Conservation (phyloP, 2,797 vertebrate genomes). For the Argya squamiceps region DNA sequence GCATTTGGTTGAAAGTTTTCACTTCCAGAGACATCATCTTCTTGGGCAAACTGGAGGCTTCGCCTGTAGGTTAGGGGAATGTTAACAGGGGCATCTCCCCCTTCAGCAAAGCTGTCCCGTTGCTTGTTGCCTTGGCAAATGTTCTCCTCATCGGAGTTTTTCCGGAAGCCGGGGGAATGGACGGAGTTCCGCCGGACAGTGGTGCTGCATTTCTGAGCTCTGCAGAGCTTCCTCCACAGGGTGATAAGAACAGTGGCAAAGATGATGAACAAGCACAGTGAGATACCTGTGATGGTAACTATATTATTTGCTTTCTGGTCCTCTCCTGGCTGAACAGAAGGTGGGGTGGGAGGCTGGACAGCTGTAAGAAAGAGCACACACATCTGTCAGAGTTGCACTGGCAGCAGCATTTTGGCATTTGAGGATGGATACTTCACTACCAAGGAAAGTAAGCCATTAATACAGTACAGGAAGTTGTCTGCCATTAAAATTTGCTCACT, state of each 20-base stretch:
- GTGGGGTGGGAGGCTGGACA: constrained; percentile 39
- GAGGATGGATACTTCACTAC: not conserved
- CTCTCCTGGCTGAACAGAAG: constrained; percentile 58
- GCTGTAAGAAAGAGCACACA: constrained; percentile 54
- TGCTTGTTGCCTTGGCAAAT: constrained; percentile 87
- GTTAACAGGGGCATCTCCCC: constrained; percentile 62
- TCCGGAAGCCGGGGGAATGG: constrained; percentile 85
- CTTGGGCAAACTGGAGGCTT: constrained; percentile 73
- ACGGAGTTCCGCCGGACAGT: constrained; percentile 77
- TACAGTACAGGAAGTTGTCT: not conserved
- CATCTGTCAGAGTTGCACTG: not conserved
- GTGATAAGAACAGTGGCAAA: constrained; percentile 88
- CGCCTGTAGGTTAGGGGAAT: constrained; percentile 76
- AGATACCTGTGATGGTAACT: constrained; percentile 90
- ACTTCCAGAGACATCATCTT: constrained; percentile 66
- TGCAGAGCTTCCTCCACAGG: constrained; percentile 90
- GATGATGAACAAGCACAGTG: constrained; percentile 90
- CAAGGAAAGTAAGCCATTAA: not conserved
- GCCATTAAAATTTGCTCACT: not conserved
- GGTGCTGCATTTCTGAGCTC: constrained; percentile 83
- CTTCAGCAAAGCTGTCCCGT: constrained; percentile 85
- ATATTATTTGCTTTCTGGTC: constrained; percentile 82
- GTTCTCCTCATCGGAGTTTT: constrained; percentile 91
- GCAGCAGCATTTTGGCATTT: not conserved
- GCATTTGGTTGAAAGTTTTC: constrained; percentile 85